Percentiles rank a stretch among this genome's conserved stretches.
These are phyloP conservation scores for Condylostylus longicornis DNA, from an alignment of 1,140 invertebrate species.

Conservation along the genomic window DNA sequence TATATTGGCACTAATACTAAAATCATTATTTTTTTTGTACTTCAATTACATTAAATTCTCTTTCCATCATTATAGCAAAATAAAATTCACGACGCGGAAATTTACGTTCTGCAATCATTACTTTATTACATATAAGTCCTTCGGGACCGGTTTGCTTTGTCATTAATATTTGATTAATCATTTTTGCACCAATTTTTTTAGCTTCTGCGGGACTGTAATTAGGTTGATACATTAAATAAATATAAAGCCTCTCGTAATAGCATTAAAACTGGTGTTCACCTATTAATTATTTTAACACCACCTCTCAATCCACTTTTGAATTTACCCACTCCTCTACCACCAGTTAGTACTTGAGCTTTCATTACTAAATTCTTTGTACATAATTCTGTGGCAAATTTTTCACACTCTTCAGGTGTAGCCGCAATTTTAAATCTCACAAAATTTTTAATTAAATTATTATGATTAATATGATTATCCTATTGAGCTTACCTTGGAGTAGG, in stretches of 20 bases:
- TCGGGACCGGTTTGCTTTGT: constrained; percentile 93
- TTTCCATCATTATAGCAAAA: constrained; percentile 93
- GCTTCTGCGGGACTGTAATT: constrained; percentile 70
- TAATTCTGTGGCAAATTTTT: constrained; percentile 61
- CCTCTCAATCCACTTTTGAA: constrained; percentile 88
- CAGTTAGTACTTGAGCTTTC: constrained; percentile 93
- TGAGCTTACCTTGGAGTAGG: constrained; percentile 66
- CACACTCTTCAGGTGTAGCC: constrained; percentile 66
- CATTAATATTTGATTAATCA: constrained; percentile 81
- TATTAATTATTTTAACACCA: constrained; percentile 79
- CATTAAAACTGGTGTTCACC: constrained; percentile 60
- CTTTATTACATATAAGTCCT: constrained; percentile 83
- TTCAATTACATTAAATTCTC: constrained; percentile 68
- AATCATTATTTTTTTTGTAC: background rate
- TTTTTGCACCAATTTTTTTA: constrained; percentile 64
- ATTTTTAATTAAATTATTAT: too few relatives aligned
- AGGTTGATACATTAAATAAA: too few relatives aligned
- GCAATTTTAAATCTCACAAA: constrained; percentile 67
- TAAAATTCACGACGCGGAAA: constrained; percentile 92
- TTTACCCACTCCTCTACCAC: constrained; percentile 82
- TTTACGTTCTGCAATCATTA: constrained; percentile 93
- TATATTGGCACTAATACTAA: too few relatives aligned
- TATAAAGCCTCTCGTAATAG: too few relatives aligned
- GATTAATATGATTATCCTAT: too few relatives aligned
- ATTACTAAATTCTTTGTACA: constrained; percentile 79